Percentiles rank a stretch among this genome's conserved stretches.
phyloP scores from a whole-genome alignment of 2,113 vertebrate species.

The Pleuronectes platessa region DNA sequence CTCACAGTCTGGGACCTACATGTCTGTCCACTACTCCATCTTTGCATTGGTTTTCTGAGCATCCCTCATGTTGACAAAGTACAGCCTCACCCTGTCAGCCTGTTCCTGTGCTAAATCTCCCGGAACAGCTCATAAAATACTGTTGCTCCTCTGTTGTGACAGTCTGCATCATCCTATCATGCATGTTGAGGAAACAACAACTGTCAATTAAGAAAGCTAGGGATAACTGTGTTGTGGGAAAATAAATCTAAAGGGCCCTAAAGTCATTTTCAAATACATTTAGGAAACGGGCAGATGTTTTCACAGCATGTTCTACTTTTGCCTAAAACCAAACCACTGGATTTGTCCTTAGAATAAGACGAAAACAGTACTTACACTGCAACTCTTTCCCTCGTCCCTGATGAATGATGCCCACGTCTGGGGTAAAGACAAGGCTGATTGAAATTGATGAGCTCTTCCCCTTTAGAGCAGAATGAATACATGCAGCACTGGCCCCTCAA shows the following conservation, averaged over 20 bases:
- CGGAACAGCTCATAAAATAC: not conserved
- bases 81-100: too few relatives aligned
- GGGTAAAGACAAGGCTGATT: constrained; percentile 35
- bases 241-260: not conserved
- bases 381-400: not conserved
- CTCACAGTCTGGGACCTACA: too few relatives aligned
- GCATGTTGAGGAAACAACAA: not conserved
- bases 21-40: too few relatives aligned
- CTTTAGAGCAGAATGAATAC: constrained; percentile 30
- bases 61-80: too few relatives aligned
- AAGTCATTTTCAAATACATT: constrained; percentile 12
- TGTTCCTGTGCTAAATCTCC: too few relatives aligned
- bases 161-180: not conserved
- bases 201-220: constrained; percentile 1
- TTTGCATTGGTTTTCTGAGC: too few relatives aligned
- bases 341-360: not conserved
- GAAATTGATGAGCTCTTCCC: constrained; percentile 39
- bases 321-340: constrained; percentile 7
- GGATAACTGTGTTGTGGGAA: constrained; percentile 4
- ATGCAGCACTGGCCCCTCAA: constrained; percentile 14
- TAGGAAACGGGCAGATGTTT: constrained; percentile 12
- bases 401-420: constrained; percentile 37
- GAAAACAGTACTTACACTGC: not conserved
- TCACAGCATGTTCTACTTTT: constrained; percentile 21
- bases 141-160: not conserved